Percentiles rank a stretch among this genome's conserved stretches.
phyloP scores from a whole-genome alignment of 1,140 invertebrate species.

The Phymastichus coffea region DNA sequence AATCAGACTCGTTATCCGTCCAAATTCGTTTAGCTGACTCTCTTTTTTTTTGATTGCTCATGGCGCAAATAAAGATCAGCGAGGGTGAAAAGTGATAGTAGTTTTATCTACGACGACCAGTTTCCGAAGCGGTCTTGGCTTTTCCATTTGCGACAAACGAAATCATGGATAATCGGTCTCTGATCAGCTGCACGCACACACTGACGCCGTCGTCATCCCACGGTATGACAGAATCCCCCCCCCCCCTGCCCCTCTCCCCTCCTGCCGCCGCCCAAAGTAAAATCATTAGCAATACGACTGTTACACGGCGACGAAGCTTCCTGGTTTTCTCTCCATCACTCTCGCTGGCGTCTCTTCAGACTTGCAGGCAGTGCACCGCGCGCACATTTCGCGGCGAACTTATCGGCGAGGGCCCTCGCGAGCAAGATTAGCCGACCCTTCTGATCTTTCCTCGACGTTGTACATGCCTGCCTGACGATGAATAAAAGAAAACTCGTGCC shows the following conservation, averaged over 20 bases:
- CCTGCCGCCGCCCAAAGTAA: conserved; percentile 43
- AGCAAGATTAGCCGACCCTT: not conserved
- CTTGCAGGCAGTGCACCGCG: too few relatives aligned
- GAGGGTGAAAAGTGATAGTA: conserved; percentile 17
- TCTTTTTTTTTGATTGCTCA: conserved; percentile 18
- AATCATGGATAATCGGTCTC: conserved; percentile 46
- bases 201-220: not conserved
- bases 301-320: too few relatives aligned
- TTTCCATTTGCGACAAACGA: conserved; percentile 42
- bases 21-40: conserved; percentile 21
- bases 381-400: not conserved
- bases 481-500: conserved; percentile 23
- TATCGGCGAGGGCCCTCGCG: not conserved
- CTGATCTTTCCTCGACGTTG: too few relatives aligned
- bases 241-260: conserved; percentile 34
- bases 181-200: conserved; percentile 42
- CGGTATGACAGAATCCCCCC: too few relatives aligned
- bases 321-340: conserved; percentile 1
- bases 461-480: not conserved
- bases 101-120: conserved; percentile 16
- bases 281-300: conserved; percentile 54
- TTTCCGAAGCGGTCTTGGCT: conserved; percentile 11
- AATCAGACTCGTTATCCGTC: conserved; percentile 18
- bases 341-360: not conserved
- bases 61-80: conserved; percentile 9